Evolutionary conservation across 2,797 vertebrate genomes (phyloP), one percentile per base, ranked within the genome.

Genomic region (Bryconaethiops microstoma): DNA sequence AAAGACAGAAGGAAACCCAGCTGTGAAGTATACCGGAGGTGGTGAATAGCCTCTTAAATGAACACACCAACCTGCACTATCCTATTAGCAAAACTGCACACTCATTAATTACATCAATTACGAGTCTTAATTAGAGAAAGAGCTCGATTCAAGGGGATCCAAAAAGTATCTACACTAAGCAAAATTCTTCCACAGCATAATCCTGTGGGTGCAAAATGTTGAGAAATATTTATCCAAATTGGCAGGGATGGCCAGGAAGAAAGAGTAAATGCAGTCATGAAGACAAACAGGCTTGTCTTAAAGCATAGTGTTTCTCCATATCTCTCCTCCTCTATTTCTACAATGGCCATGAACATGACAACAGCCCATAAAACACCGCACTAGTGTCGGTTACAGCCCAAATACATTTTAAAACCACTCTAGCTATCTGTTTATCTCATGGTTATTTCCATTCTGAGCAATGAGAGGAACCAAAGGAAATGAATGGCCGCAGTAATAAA

Each of bases 91-190:
- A 16, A 69, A 19, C 48, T 60, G 54, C 54, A 76, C 65, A 73
- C 80, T 63, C 83, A 78, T 84, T 90, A 91, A 92, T 92, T 86
- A 82, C 83, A 90, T 91, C 88, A 88, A 85, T 86, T 80, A 87
- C 76, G 89, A 83, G 83, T 88, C 82, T 87, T 87, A 88, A 92
- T 86, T 88, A 85, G 86, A 84, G 77, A 62, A 21, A 48, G 80
- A 57, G 55, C 35, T 69, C 25, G 59, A 78, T 62, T 64, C 29
- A 77, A 35, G 35, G 23, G 35, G 60, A 5, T 73, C 9, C 42
- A 40, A 42, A 64, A 72, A 42, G 39, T 45, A 50, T 40, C 55
- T 60, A 63, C 59, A 21, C 59, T 13, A 25, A 52, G 48, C 35
- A 65, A 77, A 68, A 54, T 71, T 75, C 65, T 21, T 16, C 50